Conservation (phyloP, 64 coral and sea anemone species). For the Anthopleura sola region DNA sequence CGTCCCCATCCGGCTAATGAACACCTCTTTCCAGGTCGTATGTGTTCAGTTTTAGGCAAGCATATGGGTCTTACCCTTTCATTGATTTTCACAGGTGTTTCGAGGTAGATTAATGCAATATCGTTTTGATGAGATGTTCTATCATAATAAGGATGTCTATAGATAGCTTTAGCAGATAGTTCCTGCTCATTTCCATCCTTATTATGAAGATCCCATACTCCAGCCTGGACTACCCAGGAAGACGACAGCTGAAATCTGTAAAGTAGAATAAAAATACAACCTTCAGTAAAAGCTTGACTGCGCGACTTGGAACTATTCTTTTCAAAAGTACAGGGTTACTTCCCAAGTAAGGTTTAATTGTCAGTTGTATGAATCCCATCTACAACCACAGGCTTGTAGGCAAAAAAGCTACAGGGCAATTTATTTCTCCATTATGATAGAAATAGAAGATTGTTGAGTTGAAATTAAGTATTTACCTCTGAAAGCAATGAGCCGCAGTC, state of each 20-base stretch:
- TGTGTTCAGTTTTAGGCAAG: conserved; percentile 8
- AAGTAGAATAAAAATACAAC: neutral
- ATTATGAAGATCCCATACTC: conserved; percentile 51
- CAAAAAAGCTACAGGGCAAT: no score
- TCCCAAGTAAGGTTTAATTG: no score
- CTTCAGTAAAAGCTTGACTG: neutral
- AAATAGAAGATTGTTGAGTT: no score
- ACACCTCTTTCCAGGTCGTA: conserved; percentile 33
- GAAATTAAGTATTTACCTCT: conserved; percentile 29
- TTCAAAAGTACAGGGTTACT: no score
- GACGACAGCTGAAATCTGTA: conserved; percentile 53
- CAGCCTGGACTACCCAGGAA: conserved; percentile 59
- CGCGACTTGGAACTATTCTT: neutral
- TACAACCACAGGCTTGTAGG: no score
- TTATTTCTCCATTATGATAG: no score
- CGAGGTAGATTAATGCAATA: conserved; percentile 71
- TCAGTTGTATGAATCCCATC: no score
- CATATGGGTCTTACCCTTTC: conserved; percentile 45
- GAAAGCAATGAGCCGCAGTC: conserved; percentile 75
- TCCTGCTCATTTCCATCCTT: conserved; percentile 47
- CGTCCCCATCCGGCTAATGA: conserved; percentile 49
- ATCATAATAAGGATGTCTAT: conserved; percentile 64
- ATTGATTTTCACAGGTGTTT: conserved; percentile 35
- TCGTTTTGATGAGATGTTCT: conserved; percentile 45
- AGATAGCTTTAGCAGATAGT: conserved; percentile 43